Base-by-base conservation (phyloP, 1,140 invertebrate genomes). In the Papilio glaucus region DNA sequence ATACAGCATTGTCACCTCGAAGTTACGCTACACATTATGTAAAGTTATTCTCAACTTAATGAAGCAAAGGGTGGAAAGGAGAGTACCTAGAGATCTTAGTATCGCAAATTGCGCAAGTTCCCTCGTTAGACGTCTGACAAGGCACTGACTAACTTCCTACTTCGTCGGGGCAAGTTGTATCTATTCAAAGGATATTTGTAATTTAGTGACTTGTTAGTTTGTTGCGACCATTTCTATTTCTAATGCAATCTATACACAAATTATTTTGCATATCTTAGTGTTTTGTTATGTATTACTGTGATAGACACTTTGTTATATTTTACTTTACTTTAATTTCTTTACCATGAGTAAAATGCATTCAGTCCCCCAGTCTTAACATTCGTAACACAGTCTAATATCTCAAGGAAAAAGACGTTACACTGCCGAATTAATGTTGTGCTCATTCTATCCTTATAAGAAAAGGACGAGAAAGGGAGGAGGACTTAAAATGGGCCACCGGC, bases 51-150 rank as follows among this genome's bases (percentile, higher is more conserved):
- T 15, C 15, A 45, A 45, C 15, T 53, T 24, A 53, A 53, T 9
- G 38, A 21, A 41, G 12, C n/a, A n/a, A 39, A 65, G 18, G 38
- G 18, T 38, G 18, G 38, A n/a, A n/a, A n/a, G n/a, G 24, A 21
- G 18, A 41, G 21, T n/a, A 41, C 37, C 62, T 39, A 65, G 62
- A 65, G 10, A 65, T 9, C n/a, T 72, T 62, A 72, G 71, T 63
- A 62, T 61, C 49, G 63, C 57, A 57, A 71, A 74, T 75, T 75
- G 76, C 72, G 39, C 71, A 78, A 78, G 70, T 80, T 78, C 71
- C 15, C 72, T 80, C 74, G 78, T 78, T 80, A 80, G 76, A 49
- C 72, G 71, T 63, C 75, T 71, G 75, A 74, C 75, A 74, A 72
- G 60, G n/a, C 37, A 39, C 65, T n/a, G n/a, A n/a, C n/a, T 41